A percentile compares a stretch with the other conserved stretches of the same genome.
Conservation (phyloP, 2,113 vertebrate species). For the Corythornis cristatus region DNA sequence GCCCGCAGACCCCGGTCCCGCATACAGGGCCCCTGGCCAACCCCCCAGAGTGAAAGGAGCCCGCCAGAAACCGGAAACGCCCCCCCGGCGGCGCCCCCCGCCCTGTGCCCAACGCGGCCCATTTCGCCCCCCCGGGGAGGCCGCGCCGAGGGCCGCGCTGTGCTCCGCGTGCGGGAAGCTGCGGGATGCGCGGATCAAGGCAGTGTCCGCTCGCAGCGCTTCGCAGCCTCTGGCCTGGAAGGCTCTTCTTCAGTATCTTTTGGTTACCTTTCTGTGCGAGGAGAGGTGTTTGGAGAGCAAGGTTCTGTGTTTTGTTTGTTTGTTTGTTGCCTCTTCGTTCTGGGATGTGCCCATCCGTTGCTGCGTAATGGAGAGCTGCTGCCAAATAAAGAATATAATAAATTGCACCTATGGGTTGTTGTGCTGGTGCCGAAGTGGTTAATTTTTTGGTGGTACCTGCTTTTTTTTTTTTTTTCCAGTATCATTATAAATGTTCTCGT, state of each 20-base stretch:
- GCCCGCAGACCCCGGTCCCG: too few species aligned
- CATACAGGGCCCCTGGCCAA: too few species aligned
- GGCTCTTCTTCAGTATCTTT: neutral
- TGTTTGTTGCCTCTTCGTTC: neutral
- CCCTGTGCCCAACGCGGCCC: too few species aligned
- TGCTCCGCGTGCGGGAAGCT: too few species aligned
- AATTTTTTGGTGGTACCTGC: neutral
- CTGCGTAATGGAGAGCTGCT: neutral
- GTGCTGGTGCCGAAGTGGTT: slow-evolving; percentile 17
- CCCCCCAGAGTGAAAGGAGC: too few species aligned
- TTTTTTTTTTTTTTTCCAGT: neutral
- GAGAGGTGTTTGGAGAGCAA: neutral
- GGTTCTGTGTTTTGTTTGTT: neutral
- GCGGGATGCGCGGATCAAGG: neutral
- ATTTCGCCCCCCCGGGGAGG: neutral
- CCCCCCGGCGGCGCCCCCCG: neutral
- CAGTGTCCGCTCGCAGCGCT: neutral
- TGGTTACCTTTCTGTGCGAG: neutral
- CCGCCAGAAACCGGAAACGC: too few species aligned
- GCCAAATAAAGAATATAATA: neutral
- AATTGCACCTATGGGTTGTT: neutral
- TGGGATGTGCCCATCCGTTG: neutral
- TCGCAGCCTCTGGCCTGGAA: neutral
- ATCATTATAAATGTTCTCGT: neutral
- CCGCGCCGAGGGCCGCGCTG: neutral